phyloP scores from a whole-genome alignment of 2,797 vertebrate genomes.

The Mico argentatus region DNA sequence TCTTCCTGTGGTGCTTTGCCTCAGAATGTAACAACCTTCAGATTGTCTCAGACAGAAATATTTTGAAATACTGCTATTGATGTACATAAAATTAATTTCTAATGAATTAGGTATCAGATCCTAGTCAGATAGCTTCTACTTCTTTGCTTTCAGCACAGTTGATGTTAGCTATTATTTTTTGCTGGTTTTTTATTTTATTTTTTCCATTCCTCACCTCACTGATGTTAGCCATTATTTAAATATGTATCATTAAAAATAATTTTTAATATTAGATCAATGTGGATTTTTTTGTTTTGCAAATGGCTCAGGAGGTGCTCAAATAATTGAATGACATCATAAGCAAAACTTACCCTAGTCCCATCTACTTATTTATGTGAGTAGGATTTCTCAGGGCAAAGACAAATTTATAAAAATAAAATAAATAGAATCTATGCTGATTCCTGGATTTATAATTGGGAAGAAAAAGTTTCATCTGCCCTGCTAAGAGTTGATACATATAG shows the following conservation, averaged over 20 bases:
- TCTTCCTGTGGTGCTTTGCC: neutral
- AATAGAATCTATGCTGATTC: neutral
- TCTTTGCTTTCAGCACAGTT: conserved; percentile 7
- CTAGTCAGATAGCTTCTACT: neutral
- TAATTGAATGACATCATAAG: neutral
- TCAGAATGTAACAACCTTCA: neutral
- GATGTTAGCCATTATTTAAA: neutral
- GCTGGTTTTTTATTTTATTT: too few species aligned
- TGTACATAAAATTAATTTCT: neutral
- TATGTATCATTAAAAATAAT: neutral
- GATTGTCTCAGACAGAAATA: neutral
- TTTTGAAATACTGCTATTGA: neutral
- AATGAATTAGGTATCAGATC: neutral
- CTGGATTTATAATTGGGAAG: neutral
- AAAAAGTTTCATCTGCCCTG: neutral
- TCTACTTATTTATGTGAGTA: neutral
- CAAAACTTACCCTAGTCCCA: neutral
- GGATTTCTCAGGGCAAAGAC: neutral
- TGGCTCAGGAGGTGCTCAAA: neutral
- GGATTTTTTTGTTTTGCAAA: neutral
- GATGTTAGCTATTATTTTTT: neutral
- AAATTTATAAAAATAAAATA: conserved; percentile 2
- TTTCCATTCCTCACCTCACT: too few species aligned
- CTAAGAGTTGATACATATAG: neutral
- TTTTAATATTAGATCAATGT: conserved; percentile 12